phyloP scores from a whole-genome alignment of 2,888 invertebrate species.

The Pardosa pseudoannulata region DNA sequence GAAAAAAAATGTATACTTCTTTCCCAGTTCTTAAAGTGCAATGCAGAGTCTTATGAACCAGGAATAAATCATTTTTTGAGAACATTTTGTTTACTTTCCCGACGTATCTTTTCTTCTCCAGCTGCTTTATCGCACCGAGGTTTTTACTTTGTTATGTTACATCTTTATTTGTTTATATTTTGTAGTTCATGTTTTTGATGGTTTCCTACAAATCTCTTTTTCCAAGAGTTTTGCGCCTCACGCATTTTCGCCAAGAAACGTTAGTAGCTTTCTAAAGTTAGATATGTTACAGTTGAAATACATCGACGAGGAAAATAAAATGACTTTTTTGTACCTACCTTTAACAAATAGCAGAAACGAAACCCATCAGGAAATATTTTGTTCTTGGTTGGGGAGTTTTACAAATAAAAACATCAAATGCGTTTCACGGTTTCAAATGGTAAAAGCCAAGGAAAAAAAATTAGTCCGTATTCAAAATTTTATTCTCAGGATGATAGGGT shows the following conservation, averaged over 20 bases:
- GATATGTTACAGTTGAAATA: background rate
- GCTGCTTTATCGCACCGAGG: background rate
- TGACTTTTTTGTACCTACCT: background rate
- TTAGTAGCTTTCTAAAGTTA: background rate
- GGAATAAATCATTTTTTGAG: background rate
- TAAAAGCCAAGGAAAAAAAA: too few species aligned
- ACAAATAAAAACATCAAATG: background rate
- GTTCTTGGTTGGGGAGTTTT: background rate
- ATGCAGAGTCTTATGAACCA: background rate
- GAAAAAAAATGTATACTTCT: background rate
- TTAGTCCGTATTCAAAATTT: too few species aligned
- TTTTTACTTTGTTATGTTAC: background rate
- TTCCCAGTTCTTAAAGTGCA: background rate
- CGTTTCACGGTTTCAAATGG: background rate
- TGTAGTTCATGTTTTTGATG: background rate
- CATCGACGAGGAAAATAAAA: background rate
- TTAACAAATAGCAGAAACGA: background rate
- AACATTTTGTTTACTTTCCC: background rate
- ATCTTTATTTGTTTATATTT: background rate
- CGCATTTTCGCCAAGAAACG: background rate
- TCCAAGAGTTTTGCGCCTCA: background rate
- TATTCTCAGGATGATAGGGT: too few species aligned
- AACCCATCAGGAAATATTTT: background rate
- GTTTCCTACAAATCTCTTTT: background rate
- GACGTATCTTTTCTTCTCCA: background rate